Conservation (phyloP, 2,113 vertebrate genomes). For the Gadus chalcogrammus region DNA sequence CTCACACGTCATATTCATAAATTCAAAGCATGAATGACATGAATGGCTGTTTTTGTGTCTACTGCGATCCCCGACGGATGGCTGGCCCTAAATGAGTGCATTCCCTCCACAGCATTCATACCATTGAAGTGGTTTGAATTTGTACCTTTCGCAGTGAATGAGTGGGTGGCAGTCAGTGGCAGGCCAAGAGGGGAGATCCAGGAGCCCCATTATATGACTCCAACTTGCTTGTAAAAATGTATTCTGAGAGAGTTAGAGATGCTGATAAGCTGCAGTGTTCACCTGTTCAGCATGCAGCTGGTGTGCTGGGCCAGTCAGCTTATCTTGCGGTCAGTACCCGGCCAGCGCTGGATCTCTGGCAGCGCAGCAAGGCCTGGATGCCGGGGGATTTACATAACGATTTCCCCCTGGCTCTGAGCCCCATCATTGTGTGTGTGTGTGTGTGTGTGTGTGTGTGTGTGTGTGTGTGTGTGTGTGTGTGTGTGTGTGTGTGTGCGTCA, state of each 20-base stretch:
- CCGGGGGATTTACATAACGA: slow-evolving; percentile 50
- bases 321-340: slow-evolving; percentile 50
- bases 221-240: too few species aligned
- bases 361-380: slow-evolving; percentile 16
- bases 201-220: too few species aligned
- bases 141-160: slow-evolving; percentile 26
- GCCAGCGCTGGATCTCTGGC: slow-evolving; percentile 32
- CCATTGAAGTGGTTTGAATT: not conserved
- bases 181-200: too few species aligned
- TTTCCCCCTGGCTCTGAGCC: slow-evolving; percentile 24
- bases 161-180: not conserved
- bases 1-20: slow-evolving; percentile 4
- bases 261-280: too few species aligned
- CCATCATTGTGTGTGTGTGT: not conserved
- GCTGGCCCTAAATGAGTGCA: not conserved
- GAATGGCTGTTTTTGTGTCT: not conserved
- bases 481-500: not conserved
- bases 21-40: slow-evolving; percentile 3
- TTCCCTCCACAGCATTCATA: not conserved
- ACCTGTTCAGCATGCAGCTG: slow-evolving; percentile 52
- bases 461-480: not conserved
- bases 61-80: not conserved
- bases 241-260: too few species aligned
- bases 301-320: slow-evolving; percentile 54
- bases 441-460: not conserved